Base-by-base conservation (phyloP, 64 coral and sea anemone genomes). In the Orbicella faveolata region DNA sequence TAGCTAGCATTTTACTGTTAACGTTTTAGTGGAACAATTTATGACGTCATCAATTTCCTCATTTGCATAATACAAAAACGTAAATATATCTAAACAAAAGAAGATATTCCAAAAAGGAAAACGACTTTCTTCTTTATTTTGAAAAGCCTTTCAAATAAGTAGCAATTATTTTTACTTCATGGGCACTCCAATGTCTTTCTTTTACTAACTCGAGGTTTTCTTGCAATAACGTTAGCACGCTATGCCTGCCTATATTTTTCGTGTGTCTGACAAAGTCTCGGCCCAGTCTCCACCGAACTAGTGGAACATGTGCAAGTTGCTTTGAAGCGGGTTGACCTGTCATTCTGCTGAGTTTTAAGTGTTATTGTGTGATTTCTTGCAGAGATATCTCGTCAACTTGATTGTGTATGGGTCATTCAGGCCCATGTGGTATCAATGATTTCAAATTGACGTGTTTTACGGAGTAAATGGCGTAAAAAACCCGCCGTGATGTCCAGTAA, bases 401-500 rank as follows among this genome's bases (percentile, higher is more conserved):
- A 21, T 20, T 4, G 37, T 78, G 75, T n/a, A 78, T 18, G 41
- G 75, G 75, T 78, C 37, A 44, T 2, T 61, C 55, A 59, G 55
- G 12, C 11, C 55, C 12, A 59, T 1, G 15, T 70, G 23, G 77
- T 30, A 55, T 54, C 14, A 6, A 34, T 59, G 6, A n/a, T 44
- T 41, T 67, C 39, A 39, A 85, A 52, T 21, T 85, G 41, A 85
- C 53, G 82, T 6, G 23, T 30, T 72, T 21, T 20, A 33, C 62
- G 69, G 63, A 20, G 2, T 11, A 67, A 63, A 63, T 59, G 81
- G 61, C 17, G 61, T 34, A 18, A 18, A 33, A 69, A 19, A 25
- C 15, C 44, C 64, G 36, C 39, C 63, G 65, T 16, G 41, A 96
- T 96, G 95, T 65, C 95, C 37, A 92, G 88, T 13, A 87, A 90